Conservation (phyloP, 1,140 invertebrate genomes). For the Aphelinus atriplicis region DNA sequence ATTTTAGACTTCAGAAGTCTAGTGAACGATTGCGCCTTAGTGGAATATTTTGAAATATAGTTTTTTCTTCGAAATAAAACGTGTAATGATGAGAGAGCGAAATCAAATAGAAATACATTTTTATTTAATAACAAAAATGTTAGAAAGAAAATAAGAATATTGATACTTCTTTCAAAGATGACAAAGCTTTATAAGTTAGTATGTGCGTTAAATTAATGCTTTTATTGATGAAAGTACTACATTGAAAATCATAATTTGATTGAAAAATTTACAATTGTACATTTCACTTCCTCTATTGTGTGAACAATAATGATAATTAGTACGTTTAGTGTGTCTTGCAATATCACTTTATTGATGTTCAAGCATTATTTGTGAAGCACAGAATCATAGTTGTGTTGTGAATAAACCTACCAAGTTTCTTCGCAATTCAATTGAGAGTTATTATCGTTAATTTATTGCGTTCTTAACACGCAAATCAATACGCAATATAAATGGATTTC, state of each 20-base stretch:
- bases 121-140: not conserved
- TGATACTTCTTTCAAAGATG: not conserved
- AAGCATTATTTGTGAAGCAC: conserved; percentile 19
- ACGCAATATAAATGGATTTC: too few relatives aligned
- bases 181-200: not conserved
- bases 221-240: conserved; percentile 1
- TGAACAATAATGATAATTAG: not conserved
- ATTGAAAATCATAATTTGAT: conserved; percentile 11
- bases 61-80: not conserved
- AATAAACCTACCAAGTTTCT: too few relatives aligned
- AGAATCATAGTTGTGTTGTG: not conserved
- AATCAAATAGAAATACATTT: conserved; percentile 10
- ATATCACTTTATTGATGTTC: conserved; percentile 6
- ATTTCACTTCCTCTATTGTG: not conserved
- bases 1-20: conserved; percentile 26
- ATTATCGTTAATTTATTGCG: too few relatives aligned
- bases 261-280: not conserved
- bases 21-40: conserved; percentile 5
- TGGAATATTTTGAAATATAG: conserved; percentile 8
- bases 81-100: conserved; percentile 6
- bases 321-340: not conserved
- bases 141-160: not conserved
- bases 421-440: too few relatives aligned
- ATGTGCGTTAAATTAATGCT: conserved; percentile 4
- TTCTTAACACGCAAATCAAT: too few relatives aligned